Evolutionary conservation across 2,113 vertebrate species (phyloP).

Genomic region (Callionymus lyra): DNA sequence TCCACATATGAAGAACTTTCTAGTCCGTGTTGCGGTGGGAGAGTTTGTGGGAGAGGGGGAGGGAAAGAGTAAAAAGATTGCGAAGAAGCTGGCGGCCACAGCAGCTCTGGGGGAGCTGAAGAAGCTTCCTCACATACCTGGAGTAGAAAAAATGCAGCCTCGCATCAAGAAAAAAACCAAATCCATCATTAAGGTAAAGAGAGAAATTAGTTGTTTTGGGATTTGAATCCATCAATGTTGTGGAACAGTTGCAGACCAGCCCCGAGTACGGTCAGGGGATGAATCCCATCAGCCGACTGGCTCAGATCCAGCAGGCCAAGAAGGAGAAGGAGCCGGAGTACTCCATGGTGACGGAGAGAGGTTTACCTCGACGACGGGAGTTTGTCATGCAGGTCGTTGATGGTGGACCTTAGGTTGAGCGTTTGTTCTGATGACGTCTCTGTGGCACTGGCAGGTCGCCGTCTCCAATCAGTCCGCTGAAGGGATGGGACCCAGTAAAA

Average conservation of each 20-base stretch:
- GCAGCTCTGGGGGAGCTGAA: conserved; percentile 84
- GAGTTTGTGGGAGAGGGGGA: conserved; percentile 90
- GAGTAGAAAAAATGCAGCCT: conserved; percentile 83
- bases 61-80: conserved; percentile 97
- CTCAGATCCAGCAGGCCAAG: conserved; percentile 97
- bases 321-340: conserved; percentile 98
- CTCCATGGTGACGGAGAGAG: conserved; percentile 84
- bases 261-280: conserved; percentile 93
- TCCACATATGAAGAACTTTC: conserved; percentile 95
- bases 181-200: conserved; percentile 88
- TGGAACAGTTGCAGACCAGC: conserved; percentile 80
- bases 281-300: conserved; percentile 96
- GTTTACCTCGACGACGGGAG: conserved; percentile 87
- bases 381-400: conserved; percentile 90
- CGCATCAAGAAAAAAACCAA: conserved; percentile 99
- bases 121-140: conserved; percentile 83
- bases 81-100: conserved; percentile 91
- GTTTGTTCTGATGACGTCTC: not conserved
- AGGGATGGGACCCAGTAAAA: conserved; percentile 92
- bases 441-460: conserved; percentile 71
- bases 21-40: conserved; percentile 84
- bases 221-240: not conserved
- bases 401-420: not conserved
- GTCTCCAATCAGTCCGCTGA: conserved; percentile 85
- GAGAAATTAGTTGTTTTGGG: no score